These are phyloP conservation scores for Anabacerthia variegaticeps DNA, from an alignment of 2,797 vertebrate genomes.

Conservation along the genomic window DNA sequence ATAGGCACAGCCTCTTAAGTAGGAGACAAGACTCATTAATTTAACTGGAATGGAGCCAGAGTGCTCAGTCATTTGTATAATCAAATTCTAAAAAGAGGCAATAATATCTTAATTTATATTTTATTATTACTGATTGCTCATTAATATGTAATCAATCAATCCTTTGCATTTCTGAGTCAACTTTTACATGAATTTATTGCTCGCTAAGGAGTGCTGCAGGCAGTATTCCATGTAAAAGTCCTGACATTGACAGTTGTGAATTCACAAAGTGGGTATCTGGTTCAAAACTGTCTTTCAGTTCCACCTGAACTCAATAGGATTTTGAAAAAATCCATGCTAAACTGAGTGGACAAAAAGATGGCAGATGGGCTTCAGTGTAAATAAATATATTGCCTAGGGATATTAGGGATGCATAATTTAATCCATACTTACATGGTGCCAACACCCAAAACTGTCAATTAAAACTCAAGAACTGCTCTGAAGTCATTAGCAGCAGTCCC, in stretches of 20 bases:
- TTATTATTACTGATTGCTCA: conserved; percentile 62
- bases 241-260: conserved; percentile 35
- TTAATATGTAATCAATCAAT: conserved; percentile 66
- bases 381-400: neutral
- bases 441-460: neutral
- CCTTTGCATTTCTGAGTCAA: conserved; percentile 37
- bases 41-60: conserved; percentile 46
- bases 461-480: neutral
- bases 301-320: neutral
- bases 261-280: conserved; percentile 3
- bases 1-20: conserved; percentile 4
- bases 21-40: conserved; percentile 43
- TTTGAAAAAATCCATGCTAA: neutral
- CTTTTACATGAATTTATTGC: conserved; percentile 25
- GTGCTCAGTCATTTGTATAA: conserved; percentile 59
- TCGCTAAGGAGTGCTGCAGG: neutral
- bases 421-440: neutral
- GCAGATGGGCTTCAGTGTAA: conserved; percentile 15
- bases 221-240: conserved; percentile 14
- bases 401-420: neutral
- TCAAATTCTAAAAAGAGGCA: conserved; percentile 57
- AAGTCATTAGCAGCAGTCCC: neutral
- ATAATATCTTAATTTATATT: conserved; percentile 66
- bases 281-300: conserved; percentile 28
- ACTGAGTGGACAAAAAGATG: neutral